Base-by-base conservation (phyloP, 2,888 invertebrate species). In the Mesorhabditis belari region DNA sequence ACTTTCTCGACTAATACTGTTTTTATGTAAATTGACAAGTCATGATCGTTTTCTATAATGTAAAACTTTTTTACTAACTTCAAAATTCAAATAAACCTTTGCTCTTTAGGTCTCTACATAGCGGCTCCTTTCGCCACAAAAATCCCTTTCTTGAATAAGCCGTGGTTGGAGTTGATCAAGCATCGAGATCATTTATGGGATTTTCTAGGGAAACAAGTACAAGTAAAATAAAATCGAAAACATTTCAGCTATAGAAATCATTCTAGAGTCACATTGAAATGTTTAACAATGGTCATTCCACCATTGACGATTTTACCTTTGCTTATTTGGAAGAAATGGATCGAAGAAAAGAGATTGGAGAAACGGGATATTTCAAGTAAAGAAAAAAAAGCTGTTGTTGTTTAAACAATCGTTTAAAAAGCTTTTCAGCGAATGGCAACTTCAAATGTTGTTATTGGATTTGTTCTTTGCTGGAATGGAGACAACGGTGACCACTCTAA, bases 391-490 rank as follows among this genome's bases (percentile, higher is more conserved):
- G n/a, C 12, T 17, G 44, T n/a, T n/a, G 12, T 17, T 17, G 35
- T 17, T 35, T 35, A 35, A 35, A 17, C 35, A 6, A 35, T 17
- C 35, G 35, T 17, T 17, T n/a, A n/a, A 35, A 35, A 35, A 6
- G 17, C 29, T n/a, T 71, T 74, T 27, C 61, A 79, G 79, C 54
- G 76, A 80, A 19, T 69, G 70, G 64, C 79, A 79, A 57, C 68
- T 79, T 29, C 69, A 69, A 60, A 80, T 80, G 77, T 69, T 80
- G 2, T 66, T 80, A 9, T 67, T 80, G 5, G 80, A 80, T 61
- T 65, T 80, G 19, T 80, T 79, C 66, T 77, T 77, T 52, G 79
- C 79, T 28, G 79, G 79, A 27, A 77, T 73, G 73, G 79, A 79
- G 58, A 79, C 79, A 3, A 79, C 80, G 21, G 78, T 79, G 29